These are phyloP conservation scores for Phaethornis superciliosus DNA, from an alignment of 2,113 vertebrate species.

Conservation along the genomic window DNA sequence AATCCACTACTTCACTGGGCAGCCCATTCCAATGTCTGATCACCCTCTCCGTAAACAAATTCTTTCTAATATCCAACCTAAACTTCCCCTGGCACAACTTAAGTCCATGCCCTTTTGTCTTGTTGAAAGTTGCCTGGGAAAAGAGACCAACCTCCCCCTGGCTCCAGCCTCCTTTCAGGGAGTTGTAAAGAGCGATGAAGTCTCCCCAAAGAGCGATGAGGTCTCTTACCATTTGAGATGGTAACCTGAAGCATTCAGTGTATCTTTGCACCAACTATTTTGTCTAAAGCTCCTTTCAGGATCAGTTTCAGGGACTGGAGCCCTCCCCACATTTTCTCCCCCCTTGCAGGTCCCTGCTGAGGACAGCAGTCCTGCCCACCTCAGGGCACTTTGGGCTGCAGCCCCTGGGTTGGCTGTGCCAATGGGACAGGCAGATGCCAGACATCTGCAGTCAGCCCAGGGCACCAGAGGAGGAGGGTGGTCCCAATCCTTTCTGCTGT, in stretches of 20 bases:
- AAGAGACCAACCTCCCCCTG: too few relatives aligned
- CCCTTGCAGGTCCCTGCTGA: not conserved
- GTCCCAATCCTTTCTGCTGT: not conserved
- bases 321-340: not conserved
- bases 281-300: not conserved
- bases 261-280: not conserved
- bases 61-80: too few relatives aligned
- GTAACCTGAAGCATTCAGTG: not conserved
- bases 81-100: too few relatives aligned
- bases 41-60: too few relatives aligned
- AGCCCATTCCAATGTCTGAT: too few relatives aligned
- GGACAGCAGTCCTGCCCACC: not conserved
- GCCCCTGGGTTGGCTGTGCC: rapidly evolving
- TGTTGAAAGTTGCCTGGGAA: too few relatives aligned
- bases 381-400: not conserved
- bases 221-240: too few relatives aligned
- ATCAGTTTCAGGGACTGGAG: rapidly evolving
- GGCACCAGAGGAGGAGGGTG: rapidly evolving
- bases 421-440: not conserved
- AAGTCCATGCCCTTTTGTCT: too few relatives aligned
- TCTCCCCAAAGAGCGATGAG: too few relatives aligned
- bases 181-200: too few relatives aligned
- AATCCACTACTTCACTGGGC: too few relatives aligned
- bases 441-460: not conserved
- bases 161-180: too few relatives aligned